phyloP scores from a whole-genome alignment of 2,888 invertebrate species.

The Dendrolimus houi region DNA sequence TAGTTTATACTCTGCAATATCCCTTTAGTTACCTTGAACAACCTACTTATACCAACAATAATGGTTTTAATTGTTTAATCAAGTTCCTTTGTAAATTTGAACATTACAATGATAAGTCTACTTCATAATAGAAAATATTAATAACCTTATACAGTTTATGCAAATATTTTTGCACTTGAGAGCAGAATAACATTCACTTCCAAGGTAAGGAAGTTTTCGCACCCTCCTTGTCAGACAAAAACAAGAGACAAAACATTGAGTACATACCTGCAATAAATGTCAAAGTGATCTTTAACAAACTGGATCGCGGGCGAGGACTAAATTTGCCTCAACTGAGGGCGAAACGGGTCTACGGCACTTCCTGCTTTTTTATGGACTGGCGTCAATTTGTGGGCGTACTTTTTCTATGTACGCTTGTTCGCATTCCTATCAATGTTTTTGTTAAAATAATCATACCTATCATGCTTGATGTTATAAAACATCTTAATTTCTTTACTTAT shows the following conservation, averaged over 20 bases:
- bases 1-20: neutral
- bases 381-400: constrained; percentile 21
- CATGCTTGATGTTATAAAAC: too few relatives aligned
- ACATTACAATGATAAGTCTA: neutral
- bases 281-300: constrained; percentile 65
- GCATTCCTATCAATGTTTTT: neutral
- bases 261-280: constrained; percentile 48
- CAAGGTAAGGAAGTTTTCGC: neutral
- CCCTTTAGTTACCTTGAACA: neutral
- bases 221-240: neutral
- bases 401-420: constrained; percentile 14
- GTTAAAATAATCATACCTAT: neutral
- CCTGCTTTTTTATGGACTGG: constrained; percentile 40
- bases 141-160: too few relatives aligned
- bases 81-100: neutral
- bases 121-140: neutral
- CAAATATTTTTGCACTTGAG: neutral
- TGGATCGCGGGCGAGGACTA: constrained; percentile 43
- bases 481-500: too few relatives aligned
- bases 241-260: constrained; percentile 6
- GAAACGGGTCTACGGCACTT: constrained; percentile 57
- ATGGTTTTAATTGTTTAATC: neutral
- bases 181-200: neutral
- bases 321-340: constrained; percentile 56
- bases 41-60: too few relatives aligned